A percentile compares a stretch with the other conserved stretches of the same genome.
These are phyloP conservation scores for Drosophila pandora DNA, from an alignment of 1,140 invertebrate species.

Conservation along the genomic window DNA sequence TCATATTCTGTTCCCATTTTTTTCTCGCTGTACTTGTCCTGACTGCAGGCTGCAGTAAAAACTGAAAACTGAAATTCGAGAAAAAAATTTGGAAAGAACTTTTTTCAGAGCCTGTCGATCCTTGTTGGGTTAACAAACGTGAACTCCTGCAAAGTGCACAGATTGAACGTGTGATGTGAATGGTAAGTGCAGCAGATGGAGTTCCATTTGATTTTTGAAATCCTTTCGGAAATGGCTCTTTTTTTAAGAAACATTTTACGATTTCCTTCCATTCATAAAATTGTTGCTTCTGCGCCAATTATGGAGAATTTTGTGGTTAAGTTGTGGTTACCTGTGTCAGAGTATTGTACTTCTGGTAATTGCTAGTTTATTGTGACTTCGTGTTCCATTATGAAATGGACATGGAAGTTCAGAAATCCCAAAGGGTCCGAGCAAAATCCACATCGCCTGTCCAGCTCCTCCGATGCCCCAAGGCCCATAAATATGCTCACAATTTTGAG, in stretches of 20 bases:
- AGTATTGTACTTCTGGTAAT: slow-evolving; percentile 55
- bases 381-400: slow-evolving; percentile 48
- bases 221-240: not conserved
- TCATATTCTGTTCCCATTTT: slow-evolving; percentile 5
- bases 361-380: slow-evolving; percentile 63
- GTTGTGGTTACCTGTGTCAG: slow-evolving; percentile 29
- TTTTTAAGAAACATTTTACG: not conserved
- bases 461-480: slow-evolving; percentile 16
- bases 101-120: slow-evolving; percentile 29
- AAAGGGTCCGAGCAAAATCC: not conserved
- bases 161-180: slow-evolving; percentile 71
- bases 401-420: slow-evolving; percentile 21
- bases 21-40: not conserved
- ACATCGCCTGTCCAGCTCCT: not conserved
- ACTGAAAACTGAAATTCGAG: slow-evolving; percentile 25
- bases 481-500: slow-evolving; percentile 26
- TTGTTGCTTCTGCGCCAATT: not conserved
- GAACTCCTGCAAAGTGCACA: slow-evolving; percentile 24
- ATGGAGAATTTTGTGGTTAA: slow-evolving; percentile 8
- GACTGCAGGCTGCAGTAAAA: not conserved
- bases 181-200: slow-evolving; percentile 63
- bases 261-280: not conserved
- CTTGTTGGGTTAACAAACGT: slow-evolving; percentile 51
- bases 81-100: slow-evolving; percentile 27
- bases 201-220: slow-evolving; percentile 19